Percentiles rank a stretch among this genome's conserved stretches.
phyloP scores from a whole-genome alignment of 2,888 invertebrate genomes.

The Caenorhabditis afra region DNA sequence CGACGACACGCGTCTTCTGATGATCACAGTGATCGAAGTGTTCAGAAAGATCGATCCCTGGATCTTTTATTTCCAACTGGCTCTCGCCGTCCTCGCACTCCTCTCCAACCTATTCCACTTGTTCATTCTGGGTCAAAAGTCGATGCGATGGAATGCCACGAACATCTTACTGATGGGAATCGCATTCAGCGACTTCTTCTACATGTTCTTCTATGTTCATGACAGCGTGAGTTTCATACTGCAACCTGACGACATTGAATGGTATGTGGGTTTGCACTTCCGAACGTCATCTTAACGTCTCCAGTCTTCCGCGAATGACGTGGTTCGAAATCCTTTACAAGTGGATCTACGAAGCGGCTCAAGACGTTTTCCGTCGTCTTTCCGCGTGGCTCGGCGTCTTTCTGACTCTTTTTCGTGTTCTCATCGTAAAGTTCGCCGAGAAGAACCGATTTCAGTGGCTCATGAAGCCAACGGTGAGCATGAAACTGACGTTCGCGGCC shows the following conservation, averaged over 20 bases:
- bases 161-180: constrained; percentile 26
- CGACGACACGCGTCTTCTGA: too few species aligned
- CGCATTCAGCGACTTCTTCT: constrained; percentile 16
- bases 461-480: not conserved
- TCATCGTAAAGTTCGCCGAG: constrained; percentile 3
- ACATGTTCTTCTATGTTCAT: not conserved
- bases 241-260: too few species aligned
- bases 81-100: not conserved
- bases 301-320: constrained; percentile 1
- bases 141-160: constrained; percentile 6
- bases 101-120: constrained; percentile 11
- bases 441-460: not conserved
- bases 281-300: not conserved
- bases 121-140: not conserved
- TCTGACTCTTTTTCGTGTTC: constrained; percentile 7
- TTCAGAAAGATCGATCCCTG: too few species aligned
- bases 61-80: too few species aligned
- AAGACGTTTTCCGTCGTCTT: constrained; percentile 15
- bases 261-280: too few species aligned
- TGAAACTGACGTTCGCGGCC: not conserved
- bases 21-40: too few species aligned
- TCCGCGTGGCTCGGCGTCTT: constrained; percentile 17
- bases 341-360: constrained; percentile 2
- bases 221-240: too few species aligned
- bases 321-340: not conserved